Evolutionary conservation across 2,113 vertebrate genomes (phyloP).

Genomic region (Sminthopsis crassicaudata): DNA sequence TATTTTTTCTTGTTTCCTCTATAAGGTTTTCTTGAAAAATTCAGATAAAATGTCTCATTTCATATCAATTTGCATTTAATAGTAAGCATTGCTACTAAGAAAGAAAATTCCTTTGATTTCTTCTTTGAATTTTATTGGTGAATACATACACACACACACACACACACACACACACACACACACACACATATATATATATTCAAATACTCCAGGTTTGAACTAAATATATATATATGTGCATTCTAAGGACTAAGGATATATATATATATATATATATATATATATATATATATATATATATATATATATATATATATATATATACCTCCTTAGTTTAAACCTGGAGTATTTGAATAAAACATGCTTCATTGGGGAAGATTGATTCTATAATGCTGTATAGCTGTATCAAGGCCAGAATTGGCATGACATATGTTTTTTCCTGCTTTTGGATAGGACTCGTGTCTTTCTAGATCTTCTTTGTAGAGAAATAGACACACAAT

Average conservation of each 20-base stretch:
- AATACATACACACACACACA: too few species aligned
- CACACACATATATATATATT: too few species aligned
- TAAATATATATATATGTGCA: too few species aligned
- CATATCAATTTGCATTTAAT: neutral
- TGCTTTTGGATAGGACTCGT: neutral
- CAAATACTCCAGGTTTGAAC: too few species aligned
- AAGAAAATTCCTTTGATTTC: neutral
- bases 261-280: too few species aligned
- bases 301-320: too few species aligned
- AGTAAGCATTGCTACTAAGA: neutral
- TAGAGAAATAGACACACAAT: neutral
- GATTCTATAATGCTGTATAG: neutral
- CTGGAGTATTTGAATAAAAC: neutral
- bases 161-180: too few species aligned
- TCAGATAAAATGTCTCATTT: neutral
- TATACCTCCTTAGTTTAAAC: neutral
- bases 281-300: too few species aligned
- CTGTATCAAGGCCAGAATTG: neutral
- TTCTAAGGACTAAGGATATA: too few species aligned
- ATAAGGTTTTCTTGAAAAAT: neutral
- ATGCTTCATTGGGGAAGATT: neutral
- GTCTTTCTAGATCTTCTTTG: neutral
- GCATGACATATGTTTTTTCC: neutral
- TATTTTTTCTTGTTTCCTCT: neutral
- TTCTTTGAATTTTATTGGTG: neutral